Conservation (phyloP, 1,140 invertebrate species). For the Drosophila sechellia region DNA sequence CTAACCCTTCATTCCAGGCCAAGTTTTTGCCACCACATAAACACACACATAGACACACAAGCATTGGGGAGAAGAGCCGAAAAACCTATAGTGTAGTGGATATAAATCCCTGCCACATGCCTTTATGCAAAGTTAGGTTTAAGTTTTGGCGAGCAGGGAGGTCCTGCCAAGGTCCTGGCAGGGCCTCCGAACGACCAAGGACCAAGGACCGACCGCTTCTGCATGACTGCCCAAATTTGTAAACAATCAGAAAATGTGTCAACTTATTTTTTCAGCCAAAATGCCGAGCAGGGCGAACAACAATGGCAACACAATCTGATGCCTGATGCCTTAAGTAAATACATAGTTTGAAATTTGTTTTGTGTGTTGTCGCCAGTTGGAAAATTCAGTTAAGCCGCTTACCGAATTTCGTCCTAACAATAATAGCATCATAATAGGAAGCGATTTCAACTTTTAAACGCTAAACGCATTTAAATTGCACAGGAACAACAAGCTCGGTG, state of each 20-base stretch:
- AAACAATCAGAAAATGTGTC: conserved; percentile 82
- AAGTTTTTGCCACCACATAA: conserved; percentile 44
- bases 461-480: conserved; percentile 51
- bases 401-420: conserved; percentile 68
- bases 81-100: conserved; percentile 65
- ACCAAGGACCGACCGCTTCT: conserved; percentile 35
- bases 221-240: conserved; percentile 78
- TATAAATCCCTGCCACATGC: conserved; percentile 80
- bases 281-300: conserved; percentile 32
- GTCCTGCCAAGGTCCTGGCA: conserved; percentile 32
- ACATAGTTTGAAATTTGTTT: conserved; percentile 79
- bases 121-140: conserved; percentile 82
- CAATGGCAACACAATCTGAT: conserved; percentile 70
- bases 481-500: conserved; percentile 34
- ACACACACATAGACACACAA: conserved; percentile 4
- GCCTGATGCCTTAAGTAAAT: conserved; percentile 75
- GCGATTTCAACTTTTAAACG: conserved; percentile 66
- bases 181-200: conserved; percentile 13
- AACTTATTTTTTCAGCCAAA: conserved; percentile 64
- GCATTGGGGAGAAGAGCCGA: conserved; percentile 28
- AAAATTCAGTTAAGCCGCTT: conserved; percentile 77
- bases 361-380: conserved; percentile 48
- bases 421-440: conserved; percentile 70
- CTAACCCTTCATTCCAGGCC: conserved; percentile 41
- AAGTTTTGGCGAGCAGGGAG: conserved; percentile 57